phyloP scores from a whole-genome alignment of 2,113 vertebrate species.

The Theristicus caerulescens region DNA sequence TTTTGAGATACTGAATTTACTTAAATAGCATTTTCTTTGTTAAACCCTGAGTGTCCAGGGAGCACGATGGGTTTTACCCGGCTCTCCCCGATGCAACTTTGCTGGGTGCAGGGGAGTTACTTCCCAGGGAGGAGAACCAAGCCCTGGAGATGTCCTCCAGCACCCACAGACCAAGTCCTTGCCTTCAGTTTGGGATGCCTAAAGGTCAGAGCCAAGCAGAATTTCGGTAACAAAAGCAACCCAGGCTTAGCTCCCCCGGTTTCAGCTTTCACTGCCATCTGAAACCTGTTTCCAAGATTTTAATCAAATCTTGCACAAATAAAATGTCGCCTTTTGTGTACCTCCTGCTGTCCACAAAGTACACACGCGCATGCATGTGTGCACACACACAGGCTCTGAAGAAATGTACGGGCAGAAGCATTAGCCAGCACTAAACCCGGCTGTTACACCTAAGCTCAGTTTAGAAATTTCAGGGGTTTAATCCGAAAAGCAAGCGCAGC shows the following conservation, averaged over 20 bases:
- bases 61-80: background rate
- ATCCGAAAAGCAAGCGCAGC: background rate
- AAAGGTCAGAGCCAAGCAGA: background rate
- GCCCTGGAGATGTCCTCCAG: background rate
- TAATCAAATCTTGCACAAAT: background rate
- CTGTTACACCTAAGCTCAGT: background rate
- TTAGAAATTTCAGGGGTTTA: background rate
- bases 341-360: background rate
- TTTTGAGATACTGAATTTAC: background rate
- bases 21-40: background rate
- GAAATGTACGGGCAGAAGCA: background rate
- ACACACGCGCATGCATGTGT: background rate
- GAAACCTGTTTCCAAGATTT: slow-evolving; percentile 37
- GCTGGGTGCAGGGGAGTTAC: background rate
- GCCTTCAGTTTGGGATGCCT: background rate
- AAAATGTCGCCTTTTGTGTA: background rate
- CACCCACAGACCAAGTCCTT: rapidly evolving
- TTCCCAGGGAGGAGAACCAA: background rate
- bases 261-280: slow-evolving; percentile 40
- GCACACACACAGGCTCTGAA: background rate
- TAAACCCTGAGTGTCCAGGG: background rate
- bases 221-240: background rate
- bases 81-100: background rate
- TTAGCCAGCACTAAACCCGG: background rate
- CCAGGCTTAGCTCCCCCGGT: rapidly evolving